Evolutionary conservation across 2,888 invertebrate species (phyloP).

Genomic region (Acanthococcus lagerstroemiae): DNA sequence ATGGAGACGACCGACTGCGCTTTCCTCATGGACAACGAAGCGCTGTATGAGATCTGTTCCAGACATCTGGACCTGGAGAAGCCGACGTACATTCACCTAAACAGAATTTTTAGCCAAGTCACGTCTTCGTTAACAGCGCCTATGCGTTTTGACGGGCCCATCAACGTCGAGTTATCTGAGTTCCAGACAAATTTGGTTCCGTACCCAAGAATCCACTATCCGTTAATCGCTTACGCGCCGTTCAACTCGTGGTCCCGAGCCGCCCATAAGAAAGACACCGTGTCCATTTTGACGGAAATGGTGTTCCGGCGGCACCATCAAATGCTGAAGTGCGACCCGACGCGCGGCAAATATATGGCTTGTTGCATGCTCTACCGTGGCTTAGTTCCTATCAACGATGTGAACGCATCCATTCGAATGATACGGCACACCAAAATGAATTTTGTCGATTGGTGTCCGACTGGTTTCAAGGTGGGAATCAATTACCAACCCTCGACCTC

Average conservation of each 20-base stretch:
- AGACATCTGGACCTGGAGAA: constrained; percentile 47
- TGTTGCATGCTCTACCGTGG: constrained; percentile 78
- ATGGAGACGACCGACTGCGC: constrained; percentile 41
- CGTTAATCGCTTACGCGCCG: constrained; percentile 35
- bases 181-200: constrained; percentile 37
- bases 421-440: constrained; percentile 64
- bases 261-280: constrained; percentile 32
- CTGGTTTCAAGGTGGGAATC: constrained; percentile 47
- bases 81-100: constrained; percentile 50
- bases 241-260: constrained; percentile 32
- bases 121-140: constrained; percentile 37
- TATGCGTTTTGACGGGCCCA: constrained; percentile 34
- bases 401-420: constrained; percentile 69
- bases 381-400: constrained; percentile 81
- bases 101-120: constrained; percentile 46
- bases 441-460: constrained; percentile 93
- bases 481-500: constrained; percentile 52
- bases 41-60: constrained; percentile 45
- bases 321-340: constrained; percentile 35
- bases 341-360: constrained; percentile 76
- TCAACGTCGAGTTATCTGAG: constrained; percentile 36
- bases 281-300: constrained; percentile 33
- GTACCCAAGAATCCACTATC: constrained; percentile 34
- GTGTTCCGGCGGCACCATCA: constrained; percentile 30
- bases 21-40: constrained; percentile 42